Evolutionary conservation across 2,797 vertebrate species (phyloP).

Genomic region (Novumbra hubbsi): DNA sequence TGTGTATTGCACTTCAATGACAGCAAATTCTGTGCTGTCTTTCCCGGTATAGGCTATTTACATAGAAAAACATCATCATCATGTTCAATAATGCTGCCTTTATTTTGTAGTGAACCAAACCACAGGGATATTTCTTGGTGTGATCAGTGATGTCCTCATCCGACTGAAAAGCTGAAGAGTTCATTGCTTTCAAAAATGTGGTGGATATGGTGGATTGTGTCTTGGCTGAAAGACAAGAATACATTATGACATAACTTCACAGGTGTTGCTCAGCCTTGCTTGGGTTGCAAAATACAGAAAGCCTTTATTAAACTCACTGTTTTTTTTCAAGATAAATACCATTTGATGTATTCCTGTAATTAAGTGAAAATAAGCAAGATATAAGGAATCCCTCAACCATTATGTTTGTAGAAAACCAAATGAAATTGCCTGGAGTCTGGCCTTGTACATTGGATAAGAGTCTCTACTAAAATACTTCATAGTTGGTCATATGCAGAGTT

Average conservation of each 20-base stretch:
- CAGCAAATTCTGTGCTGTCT: constrained; percentile 26
- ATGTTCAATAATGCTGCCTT: constrained; percentile 14
- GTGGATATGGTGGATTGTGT: constrained; percentile 74
- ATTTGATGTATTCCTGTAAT: too few species aligned
- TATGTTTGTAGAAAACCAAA: too few species aligned
- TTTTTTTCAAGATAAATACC: too few species aligned
- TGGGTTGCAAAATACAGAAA: too few species aligned
- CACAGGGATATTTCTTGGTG: constrained; percentile 54
- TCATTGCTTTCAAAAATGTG: constrained; percentile 76
- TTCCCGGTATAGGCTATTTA: constrained; percentile 3
- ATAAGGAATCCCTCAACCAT: too few species aligned
- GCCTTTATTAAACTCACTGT: too few species aligned
- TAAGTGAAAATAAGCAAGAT: too few species aligned
- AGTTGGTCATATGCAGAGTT: too few species aligned
- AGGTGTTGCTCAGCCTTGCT: too few species aligned
- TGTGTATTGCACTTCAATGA: constrained; percentile 50
- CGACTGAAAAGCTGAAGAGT: constrained; percentile 61
- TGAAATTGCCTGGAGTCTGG: too few species aligned
- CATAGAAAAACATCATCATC: background rate
- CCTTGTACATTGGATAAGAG: too few species aligned
- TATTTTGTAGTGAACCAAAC: constrained; percentile 50
- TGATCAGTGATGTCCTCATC: constrained; percentile 53
- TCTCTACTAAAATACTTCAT: too few species aligned
- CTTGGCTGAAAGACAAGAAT: constrained; percentile 82
- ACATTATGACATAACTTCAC: constrained; percentile 55